Percentiles rank a stretch among this genome's conserved stretches.
phyloP scores from a whole-genome alignment of 2,113 vertebrate species.

The Lates calcarifer region DNA sequence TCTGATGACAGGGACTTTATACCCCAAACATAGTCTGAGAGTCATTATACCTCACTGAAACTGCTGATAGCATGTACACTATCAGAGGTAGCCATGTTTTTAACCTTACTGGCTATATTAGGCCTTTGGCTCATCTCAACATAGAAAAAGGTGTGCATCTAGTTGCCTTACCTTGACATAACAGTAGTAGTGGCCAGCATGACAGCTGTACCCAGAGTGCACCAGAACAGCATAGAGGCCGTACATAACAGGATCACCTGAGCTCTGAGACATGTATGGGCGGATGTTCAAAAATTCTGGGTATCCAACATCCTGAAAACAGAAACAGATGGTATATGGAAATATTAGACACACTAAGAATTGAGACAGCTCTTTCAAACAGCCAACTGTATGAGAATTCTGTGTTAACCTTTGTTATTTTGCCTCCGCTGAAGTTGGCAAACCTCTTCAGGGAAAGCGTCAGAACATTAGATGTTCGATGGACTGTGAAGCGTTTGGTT shows the following conservation, averaged over 20 bases:
- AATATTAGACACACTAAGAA: neutral
- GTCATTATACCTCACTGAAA: no score
- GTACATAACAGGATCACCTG: conserved; percentile 89
- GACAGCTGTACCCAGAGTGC: conserved; percentile 96
- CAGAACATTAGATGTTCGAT: conserved; percentile 92
- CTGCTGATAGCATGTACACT: no score
- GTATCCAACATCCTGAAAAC: conserved; percentile 91
- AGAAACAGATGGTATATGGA: neutral
- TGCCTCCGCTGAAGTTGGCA: conserved; percentile 91
- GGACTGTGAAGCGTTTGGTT: conserved; percentile 94
- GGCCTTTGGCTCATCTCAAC: neutral
- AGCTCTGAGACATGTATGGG: conserved; percentile 94
- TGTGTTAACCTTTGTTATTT: conserved; percentile 92
- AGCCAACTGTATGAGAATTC: neutral
- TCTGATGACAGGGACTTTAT: no score
- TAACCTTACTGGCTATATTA: no score
- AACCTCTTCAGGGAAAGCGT: conserved; percentile 96
- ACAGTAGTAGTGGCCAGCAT: conserved; percentile 96
- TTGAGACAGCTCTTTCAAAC: neutral
- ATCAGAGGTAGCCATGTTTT: no score
- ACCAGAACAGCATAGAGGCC: conserved; percentile 95
- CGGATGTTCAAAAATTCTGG: conserved; percentile 93
- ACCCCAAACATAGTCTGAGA: no score
- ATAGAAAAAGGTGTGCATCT: neutral
- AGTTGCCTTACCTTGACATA: conserved; percentile 90